These are phyloP conservation scores for Heptranchias perlo DNA, from an alignment of 2,113 vertebrate genomes.

Conservation along the genomic window DNA sequence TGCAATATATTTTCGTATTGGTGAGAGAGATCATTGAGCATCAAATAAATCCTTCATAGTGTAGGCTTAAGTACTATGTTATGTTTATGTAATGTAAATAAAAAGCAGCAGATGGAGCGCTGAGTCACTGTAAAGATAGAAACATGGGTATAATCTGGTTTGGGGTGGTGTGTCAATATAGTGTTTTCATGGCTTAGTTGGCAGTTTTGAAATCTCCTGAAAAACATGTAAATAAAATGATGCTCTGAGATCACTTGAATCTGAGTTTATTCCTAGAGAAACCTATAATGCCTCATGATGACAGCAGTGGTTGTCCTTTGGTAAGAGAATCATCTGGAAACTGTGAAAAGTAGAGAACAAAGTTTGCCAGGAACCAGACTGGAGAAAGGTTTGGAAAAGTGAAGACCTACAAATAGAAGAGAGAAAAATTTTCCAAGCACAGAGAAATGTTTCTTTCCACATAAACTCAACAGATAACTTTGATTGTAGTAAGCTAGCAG, in stretches of 20 bases:
- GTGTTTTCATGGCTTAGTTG: background rate
- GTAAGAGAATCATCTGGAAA: background rate
- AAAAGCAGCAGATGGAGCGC: conserved; percentile 11
- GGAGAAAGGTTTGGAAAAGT: too few species aligned
- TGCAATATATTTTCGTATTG: background rate
- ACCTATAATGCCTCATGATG: background rate
- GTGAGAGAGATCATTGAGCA: background rate
- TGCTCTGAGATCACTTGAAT: background rate
- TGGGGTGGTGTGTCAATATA: background rate
- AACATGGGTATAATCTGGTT: background rate
- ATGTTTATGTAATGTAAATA: background rate
- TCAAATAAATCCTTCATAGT: background rate
- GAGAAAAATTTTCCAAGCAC: too few species aligned
- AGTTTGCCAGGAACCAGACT: too few species aligned
- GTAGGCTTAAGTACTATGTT: background rate
- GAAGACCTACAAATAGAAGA: too few species aligned
- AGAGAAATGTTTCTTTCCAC: too few species aligned
- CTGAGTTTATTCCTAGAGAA: background rate
- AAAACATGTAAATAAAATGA: background rate
- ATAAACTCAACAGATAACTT: too few species aligned
- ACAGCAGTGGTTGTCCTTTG: background rate
- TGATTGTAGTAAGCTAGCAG: too few species aligned
- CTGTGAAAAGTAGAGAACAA: background rate
- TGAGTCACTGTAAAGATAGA: background rate
- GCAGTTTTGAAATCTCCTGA: background rate